phyloP scores from a whole-genome alignment of 1,140 invertebrate species.

The Sycophila sp. region DNA sequence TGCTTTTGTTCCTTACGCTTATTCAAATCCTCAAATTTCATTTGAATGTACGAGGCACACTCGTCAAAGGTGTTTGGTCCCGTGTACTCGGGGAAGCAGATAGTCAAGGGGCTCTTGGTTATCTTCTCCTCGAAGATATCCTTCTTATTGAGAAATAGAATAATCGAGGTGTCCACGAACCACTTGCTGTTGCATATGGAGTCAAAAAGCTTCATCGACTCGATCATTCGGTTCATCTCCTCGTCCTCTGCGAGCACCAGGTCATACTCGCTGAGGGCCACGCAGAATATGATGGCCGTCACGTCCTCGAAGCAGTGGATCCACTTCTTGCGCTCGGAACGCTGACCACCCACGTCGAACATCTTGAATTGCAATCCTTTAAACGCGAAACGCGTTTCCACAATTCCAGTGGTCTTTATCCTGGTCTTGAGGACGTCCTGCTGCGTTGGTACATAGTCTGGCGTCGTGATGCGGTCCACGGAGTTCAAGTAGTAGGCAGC shows the following conservation, averaged over 20 bases:
- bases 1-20: conserved; percentile 89
- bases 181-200: conserved; percentile 98
- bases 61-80: conserved; percentile 89
- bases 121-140: conserved; percentile 97
- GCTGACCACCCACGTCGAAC: conserved; percentile 92
- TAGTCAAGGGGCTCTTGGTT: conserved; percentile 86
- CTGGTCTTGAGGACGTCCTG: conserved; percentile 92
- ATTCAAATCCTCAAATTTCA: conserved; percentile 90
- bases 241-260: conserved; percentile 67
- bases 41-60: conserved; percentile 86
- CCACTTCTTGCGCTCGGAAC: conserved; percentile 96
- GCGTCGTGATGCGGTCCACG: conserved; percentile 82
- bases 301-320: conserved; percentile 98
- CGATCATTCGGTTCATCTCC: conserved; percentile 83
- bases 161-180: conserved; percentile 97
- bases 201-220: conserved; percentile 95
- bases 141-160: conserved; percentile 96
- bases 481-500: conserved; percentile 91
- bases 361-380: conserved; percentile 94
- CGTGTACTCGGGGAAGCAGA: conserved; percentile 94
- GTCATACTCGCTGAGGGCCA: conserved; percentile 86
- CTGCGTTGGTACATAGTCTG: conserved; percentile 88
- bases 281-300: conserved; percentile 96
- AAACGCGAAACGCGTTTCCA: conserved; percentile 93
- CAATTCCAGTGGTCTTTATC: conserved; percentile 94